Base-by-base conservation (phyloP, 1,140 invertebrate genomes). In the Oscheius sp. region DNA sequence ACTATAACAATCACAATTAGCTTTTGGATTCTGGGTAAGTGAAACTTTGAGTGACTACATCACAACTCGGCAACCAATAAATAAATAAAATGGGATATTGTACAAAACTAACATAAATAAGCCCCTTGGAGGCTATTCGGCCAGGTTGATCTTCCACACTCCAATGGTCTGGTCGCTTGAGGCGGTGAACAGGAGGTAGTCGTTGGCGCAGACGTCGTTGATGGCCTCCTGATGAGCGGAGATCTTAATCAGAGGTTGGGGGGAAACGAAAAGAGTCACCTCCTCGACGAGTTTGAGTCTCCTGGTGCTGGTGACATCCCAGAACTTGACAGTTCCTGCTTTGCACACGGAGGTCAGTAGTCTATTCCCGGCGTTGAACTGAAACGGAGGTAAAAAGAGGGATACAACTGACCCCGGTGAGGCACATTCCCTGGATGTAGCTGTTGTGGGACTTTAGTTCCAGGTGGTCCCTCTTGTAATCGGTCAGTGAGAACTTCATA, bases 271-370 rank as follows among this genome's bases (percentile, higher is more conserved):
- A 26, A 7, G 31, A 26, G 45, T 13, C 1, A 74, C 72, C 72
- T 74, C 64, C 62, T 74, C 72, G 3, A 74, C 55, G 3, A 74
- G 42, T 35, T 49, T 68, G 55, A 74, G 61, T 28, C 72, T 32
- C 18, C 59, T 38, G 7, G 52, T 32, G 3, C 35, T 49, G 1
- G 26, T 55, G 15, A 74, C 66, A 68, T 89, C 87, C 91, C 91
- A 92, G 69, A 91, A 85, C 82, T 90, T 89, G 10, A 94, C 84
- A 46, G 88, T 87, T 28, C 91, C 91, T 77, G 89, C 90, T 55
- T 92, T 89, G 78, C 92, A 93, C 46, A 90, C 91, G 72, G 91
- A 92, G 42, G 91, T 86, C 80, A 92, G 84, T 28, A 89, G 81
- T n/a, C 36, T 29, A 20, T 70, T 52, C 45, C 49, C 62, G 34